These are phyloP conservation scores for Leptatherina wallacei DNA, from an alignment of 2,797 vertebrate genomes.

Conservation along the genomic window DNA sequence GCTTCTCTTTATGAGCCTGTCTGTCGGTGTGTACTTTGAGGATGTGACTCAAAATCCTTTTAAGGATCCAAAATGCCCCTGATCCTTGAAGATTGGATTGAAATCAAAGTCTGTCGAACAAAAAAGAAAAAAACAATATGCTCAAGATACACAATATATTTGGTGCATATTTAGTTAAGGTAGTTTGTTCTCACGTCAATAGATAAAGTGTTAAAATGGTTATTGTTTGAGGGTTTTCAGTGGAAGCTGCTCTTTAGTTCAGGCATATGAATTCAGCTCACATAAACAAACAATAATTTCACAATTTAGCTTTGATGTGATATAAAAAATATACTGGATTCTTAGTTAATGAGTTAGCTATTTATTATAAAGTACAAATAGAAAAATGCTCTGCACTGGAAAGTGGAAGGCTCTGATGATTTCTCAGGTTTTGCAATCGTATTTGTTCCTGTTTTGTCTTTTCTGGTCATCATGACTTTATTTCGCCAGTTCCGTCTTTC, in stretches of 20 bases:
- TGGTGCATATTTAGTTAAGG: slow-evolving; percentile 22
- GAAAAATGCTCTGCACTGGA: slow-evolving; percentile 1
- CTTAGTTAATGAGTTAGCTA: background rate
- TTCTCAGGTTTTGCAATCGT: slow-evolving; percentile 71
- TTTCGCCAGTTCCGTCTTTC: slow-evolving; percentile 71
- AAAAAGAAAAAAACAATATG: slow-evolving; percentile 52
- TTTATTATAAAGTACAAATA: background rate
- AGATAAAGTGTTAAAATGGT: slow-evolving; percentile 10
- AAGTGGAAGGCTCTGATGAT: slow-evolving; percentile 22
- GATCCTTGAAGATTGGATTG: slow-evolving; percentile 48
- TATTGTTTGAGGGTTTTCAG: background rate
- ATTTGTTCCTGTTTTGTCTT: slow-evolving; percentile 76
- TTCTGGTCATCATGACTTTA: slow-evolving; percentile 59
- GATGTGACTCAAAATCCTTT: slow-evolving; percentile 70
- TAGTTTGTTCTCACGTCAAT: background rate
- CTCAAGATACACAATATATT: slow-evolving; percentile 35
- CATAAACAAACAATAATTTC: background rate
- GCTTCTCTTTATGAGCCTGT: slow-evolving; percentile 29
- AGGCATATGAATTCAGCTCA: background rate
- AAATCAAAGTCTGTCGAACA: slow-evolving; percentile 70
- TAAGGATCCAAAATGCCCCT: slow-evolving; percentile 43
- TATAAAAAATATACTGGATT: slow-evolving; percentile 3
- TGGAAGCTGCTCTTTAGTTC: background rate
- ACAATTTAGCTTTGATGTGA: background rate
- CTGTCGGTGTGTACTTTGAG: slow-evolving; percentile 41